A percentile compares a stretch with the other conserved stretches of the same genome.
phyloP scores from a whole-genome alignment of 2,797 vertebrate genomes.

The Acipenser ruthenus region DNA sequence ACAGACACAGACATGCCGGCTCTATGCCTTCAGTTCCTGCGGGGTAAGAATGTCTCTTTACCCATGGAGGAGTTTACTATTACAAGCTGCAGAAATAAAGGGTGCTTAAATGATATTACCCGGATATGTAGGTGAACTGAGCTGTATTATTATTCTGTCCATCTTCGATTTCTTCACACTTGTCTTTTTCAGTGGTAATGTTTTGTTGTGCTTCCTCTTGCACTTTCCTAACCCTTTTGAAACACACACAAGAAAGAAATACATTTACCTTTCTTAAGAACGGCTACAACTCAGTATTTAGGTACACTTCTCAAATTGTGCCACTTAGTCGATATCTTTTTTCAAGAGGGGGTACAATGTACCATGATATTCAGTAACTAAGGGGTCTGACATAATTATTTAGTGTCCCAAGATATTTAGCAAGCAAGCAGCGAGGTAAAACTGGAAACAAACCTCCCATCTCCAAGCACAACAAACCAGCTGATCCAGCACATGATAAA shows the following conservation, averaged over 20 bases:
- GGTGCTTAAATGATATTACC: slow-evolving; percentile 36
- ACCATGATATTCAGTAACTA: background rate
- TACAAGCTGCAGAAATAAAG: background rate
- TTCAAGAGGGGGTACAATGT: background rate
- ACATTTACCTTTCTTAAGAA: background rate
- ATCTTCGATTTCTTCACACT: slow-evolving; percentile 58
- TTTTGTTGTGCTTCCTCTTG: slow-evolving; percentile 46
- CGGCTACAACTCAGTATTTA: too few species aligned
- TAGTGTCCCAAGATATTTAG: too few species aligned
- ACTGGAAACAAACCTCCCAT: too few species aligned
- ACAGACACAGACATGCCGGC: too few species aligned
- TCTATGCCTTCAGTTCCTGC: too few species aligned
- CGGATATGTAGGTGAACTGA: slow-evolving; percentile 43
- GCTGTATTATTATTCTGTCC: slow-evolving; percentile 66
- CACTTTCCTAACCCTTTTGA: slow-evolving; percentile 59
- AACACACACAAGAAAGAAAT: slow-evolving; percentile 14
- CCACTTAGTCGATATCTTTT: background rate
- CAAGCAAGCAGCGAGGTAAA: too few species aligned
- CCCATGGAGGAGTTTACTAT: too few species aligned
- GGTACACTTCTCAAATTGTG: too few species aligned
- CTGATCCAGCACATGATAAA: too few species aligned
- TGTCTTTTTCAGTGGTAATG: slow-evolving; percentile 47
- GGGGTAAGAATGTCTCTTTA: too few species aligned
- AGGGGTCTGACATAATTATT: background rate
- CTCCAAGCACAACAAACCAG: too few species aligned